These are phyloP conservation scores for Seriola dumerili DNA, from an alignment of 2,113 vertebrate species.

Conservation along the genomic window DNA sequence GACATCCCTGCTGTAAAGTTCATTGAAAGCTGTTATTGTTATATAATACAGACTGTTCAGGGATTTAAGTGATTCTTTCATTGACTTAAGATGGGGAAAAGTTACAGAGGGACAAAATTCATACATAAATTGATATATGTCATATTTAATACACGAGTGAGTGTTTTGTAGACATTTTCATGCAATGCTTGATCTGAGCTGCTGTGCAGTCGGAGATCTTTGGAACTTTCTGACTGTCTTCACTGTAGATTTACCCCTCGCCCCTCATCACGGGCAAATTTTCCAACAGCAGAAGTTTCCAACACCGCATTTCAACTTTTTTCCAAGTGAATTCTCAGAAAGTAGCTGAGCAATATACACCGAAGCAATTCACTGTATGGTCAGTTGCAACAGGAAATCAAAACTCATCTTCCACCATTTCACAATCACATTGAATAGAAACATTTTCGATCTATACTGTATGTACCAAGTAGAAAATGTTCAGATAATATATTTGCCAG, in stretches of 20 bases:
- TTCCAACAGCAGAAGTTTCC: slow-evolving; percentile 22
- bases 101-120: too few relatives aligned
- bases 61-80: too few relatives aligned
- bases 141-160: background rate
- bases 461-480: background rate
- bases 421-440: background rate
- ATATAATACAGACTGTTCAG: too few relatives aligned
- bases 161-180: background rate
- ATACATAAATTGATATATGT: too few relatives aligned
- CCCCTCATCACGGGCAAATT: background rate
- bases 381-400: slow-evolving; percentile 8
- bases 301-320: slow-evolving; percentile 13
- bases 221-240: slow-evolving; percentile 4
- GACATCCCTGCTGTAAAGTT: background rate
- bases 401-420: slow-evolving; percentile 13
- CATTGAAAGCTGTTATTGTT: too few relatives aligned
- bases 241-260: background rate
- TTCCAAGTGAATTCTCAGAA: slow-evolving; percentile 2
- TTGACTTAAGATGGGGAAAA: too few relatives aligned
- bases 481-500: too few relatives aligned
- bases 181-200: background rate
- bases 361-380: slow-evolving; percentile 15
- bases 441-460: slow-evolving; percentile 10
- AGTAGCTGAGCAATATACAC: background rate
- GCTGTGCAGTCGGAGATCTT: background rate